These are phyloP conservation scores for Platycercus adscitus DNA, from an alignment of 2,113 vertebrate genomes.

Conservation along the genomic window DNA sequence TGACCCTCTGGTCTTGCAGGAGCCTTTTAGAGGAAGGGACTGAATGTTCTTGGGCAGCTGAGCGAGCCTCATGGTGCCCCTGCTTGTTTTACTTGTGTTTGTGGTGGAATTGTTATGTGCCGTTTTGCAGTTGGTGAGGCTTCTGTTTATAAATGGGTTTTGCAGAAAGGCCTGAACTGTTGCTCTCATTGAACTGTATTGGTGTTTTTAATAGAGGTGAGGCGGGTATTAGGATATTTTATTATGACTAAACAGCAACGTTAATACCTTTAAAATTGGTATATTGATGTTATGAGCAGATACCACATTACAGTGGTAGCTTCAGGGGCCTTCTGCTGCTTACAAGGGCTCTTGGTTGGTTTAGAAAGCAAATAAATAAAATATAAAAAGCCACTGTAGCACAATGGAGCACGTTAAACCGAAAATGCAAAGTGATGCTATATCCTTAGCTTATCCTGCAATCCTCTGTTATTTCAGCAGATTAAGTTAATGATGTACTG, in stretches of 20 bases:
- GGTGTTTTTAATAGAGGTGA: not conserved
- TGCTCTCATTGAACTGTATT: not conserved
- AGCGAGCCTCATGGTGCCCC: fast-evolving
- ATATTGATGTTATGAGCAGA: slow-evolving; percentile 25
- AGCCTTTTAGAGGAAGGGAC: not conserved
- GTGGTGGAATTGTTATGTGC: not conserved
- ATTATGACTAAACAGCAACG: not conserved
- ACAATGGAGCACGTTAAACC: not conserved
- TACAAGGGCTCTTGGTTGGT: not conserved
- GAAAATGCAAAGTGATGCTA: not conserved
- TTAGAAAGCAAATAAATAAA: slow-evolving; percentile 31
- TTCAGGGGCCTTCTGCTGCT: not conserved
- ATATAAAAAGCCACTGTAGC: not conserved
- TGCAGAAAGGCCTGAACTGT: not conserved
- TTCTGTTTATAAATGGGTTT: not conserved
- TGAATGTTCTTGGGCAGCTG: not conserved
- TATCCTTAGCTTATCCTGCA: not conserved
- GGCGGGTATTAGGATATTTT: not conserved
- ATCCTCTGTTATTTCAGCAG: not conserved
- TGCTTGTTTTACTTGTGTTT: not conserved
- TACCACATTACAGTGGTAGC: not conserved
- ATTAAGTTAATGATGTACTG: not conserved
- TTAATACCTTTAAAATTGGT: slow-evolving; percentile 35
- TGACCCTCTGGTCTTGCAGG: not conserved
- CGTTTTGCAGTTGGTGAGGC: not conserved